Evolutionary conservation across 2,888 invertebrate species (phyloP).

Genomic region (Plagiodera versicolora): DNA sequence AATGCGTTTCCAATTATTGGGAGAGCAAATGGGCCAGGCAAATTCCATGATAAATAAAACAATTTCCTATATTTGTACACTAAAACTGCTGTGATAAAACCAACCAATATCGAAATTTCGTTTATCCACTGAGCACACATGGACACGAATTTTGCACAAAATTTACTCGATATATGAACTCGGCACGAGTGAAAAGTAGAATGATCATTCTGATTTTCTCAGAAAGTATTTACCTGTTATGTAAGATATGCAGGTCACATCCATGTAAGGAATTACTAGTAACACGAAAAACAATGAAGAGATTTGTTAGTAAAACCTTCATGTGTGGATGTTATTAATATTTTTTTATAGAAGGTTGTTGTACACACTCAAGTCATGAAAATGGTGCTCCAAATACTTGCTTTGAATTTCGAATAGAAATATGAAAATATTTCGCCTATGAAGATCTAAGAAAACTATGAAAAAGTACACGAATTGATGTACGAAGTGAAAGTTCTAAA

Average conservation of each 20-base stretch:
- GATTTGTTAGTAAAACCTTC: background rate
- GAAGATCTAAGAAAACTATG: no score
- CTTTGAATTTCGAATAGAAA: no score
- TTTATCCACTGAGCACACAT: background rate
- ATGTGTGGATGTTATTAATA: background rate
- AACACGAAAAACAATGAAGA: background rate
- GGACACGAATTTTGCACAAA: background rate
- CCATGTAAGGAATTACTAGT: background rate
- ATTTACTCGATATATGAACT: background rate
- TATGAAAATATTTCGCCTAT: no score
- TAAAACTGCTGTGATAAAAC: background rate
- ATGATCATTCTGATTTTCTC: background rate
- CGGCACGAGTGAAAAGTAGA: background rate
- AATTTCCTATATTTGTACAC: constrained; percentile 25
- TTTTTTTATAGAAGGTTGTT: no score
- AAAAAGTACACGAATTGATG: no score
- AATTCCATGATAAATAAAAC: constrained; percentile 29
- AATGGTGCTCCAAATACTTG: no score
- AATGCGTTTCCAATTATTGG: constrained; percentile 38
- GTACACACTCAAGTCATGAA: no score
- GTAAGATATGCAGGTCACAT: background rate
- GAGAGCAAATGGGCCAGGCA: constrained; percentile 35
- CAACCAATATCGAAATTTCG: background rate
- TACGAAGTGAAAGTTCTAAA: no score
- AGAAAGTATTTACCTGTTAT: background rate